Evolutionary conservation across 2,113 vertebrate genomes (phyloP), one percentile per base, ranked within the genome.

Genomic region (Melospiza georgiana): DNA sequence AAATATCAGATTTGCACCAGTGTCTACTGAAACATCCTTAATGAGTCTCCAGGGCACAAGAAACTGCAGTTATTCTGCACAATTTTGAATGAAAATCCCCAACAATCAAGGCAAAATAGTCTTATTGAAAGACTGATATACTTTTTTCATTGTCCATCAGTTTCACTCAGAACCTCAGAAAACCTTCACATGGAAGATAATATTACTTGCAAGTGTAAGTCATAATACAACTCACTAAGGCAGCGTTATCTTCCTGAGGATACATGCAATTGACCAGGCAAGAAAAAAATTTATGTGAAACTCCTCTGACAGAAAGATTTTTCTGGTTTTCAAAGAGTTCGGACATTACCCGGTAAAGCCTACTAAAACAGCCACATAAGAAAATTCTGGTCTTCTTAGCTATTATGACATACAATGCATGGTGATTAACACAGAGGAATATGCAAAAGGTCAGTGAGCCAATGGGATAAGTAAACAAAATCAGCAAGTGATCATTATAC

Each of bases 401-500:
- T 91, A 72, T 96, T 89, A 57, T 72, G 23, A 75, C 51, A 82
- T 83, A 96, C 93, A 96, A 93, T 93, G 61, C 49, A 49, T 68
- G 62, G 31, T 96, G 88, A 96, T 96, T 96, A 96, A 90, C 73
- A 83, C 35, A 72, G 68, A 88, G 44, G 12, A 95, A 93, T 43
- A 83, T n/a, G 25, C 35, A 74, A 52, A 74, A 57, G 85, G 83
- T 94, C 92, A 95, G 72, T 62, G 87, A 93, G 44, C 44, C 79
- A 68, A 46, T 68, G 46, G 41, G 49, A 94, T 68, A 69, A 86
- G 52, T 33, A 90, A 75, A 41, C 54, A 75, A 93, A 95, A 93
- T 96, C 93, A 94, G 61, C n/a, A 96, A 94, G 72, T 81, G 37
- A 92, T 95, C 28, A 95, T 95, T 94, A 94, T 66, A 65, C 57